Conservation (phyloP, 1,140 invertebrate species). For the Drosophila kepulauana region DNA sequence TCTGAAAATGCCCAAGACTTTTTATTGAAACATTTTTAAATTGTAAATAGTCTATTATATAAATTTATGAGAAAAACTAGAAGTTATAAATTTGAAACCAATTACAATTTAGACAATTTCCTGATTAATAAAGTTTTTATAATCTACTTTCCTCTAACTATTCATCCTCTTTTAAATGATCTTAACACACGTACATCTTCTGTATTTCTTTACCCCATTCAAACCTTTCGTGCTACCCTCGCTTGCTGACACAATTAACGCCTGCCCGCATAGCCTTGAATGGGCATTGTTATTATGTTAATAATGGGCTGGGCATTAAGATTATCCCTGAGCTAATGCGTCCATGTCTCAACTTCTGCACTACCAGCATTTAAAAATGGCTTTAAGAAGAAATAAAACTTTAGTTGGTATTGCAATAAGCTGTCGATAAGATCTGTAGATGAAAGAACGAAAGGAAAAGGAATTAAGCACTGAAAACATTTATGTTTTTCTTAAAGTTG, state of each 20-base stretch:
- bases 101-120: too few species aligned
- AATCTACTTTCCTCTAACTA: background rate
- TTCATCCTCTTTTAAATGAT: too few species aligned
- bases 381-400: background rate
- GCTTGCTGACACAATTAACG: conserved; percentile 13
- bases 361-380: background rate
- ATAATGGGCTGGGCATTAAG: conserved; percentile 15
- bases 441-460: background rate
- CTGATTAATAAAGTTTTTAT: background rate
- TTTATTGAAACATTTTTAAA: too few species aligned
- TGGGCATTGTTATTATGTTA: conserved; percentile 24
- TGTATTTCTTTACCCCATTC: background rate
- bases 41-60: background rate
- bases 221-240: conserved; percentile 13
- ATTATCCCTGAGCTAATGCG: conserved; percentile 14
- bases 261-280: conserved; percentile 9
- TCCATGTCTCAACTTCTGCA: background rate
- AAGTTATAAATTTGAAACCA: too few species aligned
- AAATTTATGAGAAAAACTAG: too few species aligned
- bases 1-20: background rate
- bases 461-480: background rate
- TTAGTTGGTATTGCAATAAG: background rate
- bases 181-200: too few species aligned
- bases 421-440: background rate
- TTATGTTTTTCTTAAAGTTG: background rate